Evolutionary conservation across 2,113 vertebrate species (phyloP).

Genomic region (Aplodontia rufa): DNA sequence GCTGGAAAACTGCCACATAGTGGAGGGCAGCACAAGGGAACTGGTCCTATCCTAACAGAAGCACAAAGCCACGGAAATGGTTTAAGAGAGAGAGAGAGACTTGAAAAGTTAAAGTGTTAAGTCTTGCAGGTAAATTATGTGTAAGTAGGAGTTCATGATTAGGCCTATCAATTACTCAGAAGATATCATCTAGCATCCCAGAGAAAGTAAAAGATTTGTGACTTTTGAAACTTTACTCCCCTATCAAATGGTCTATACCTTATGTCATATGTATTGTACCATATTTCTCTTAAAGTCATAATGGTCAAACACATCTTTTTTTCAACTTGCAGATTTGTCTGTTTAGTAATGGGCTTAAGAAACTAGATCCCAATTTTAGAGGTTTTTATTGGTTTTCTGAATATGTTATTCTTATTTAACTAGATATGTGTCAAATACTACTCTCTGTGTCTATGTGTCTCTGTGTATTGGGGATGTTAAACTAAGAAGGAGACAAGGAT

Average conservation of each 20-base stretch:
- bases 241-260: background rate
- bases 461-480: background rate
- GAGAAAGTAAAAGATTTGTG: background rate
- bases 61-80: background rate
- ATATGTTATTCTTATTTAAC: background rate
- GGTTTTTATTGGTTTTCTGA: background rate
- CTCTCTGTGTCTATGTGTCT: background rate
- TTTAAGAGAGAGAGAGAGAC: no score
- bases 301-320: background rate
- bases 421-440: background rate
- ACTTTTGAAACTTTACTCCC: background rate
- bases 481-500: background rate
- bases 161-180: background rate
- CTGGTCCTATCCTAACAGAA: background rate
- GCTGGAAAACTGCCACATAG: background rate
- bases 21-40: background rate
- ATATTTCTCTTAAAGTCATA: background rate
- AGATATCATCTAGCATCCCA: background rate
- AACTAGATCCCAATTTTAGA: background rate
- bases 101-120: background rate
- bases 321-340: background rate
- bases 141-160: background rate
- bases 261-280: no score
- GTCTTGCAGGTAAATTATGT: conserved; percentile 1
- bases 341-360: background rate